Percentiles rank a stretch among this genome's conserved stretches.
Evolutionary conservation across 2,888 invertebrate genomes (phyloP).

Genomic region (Caenorhabditis sp.): DNA sequence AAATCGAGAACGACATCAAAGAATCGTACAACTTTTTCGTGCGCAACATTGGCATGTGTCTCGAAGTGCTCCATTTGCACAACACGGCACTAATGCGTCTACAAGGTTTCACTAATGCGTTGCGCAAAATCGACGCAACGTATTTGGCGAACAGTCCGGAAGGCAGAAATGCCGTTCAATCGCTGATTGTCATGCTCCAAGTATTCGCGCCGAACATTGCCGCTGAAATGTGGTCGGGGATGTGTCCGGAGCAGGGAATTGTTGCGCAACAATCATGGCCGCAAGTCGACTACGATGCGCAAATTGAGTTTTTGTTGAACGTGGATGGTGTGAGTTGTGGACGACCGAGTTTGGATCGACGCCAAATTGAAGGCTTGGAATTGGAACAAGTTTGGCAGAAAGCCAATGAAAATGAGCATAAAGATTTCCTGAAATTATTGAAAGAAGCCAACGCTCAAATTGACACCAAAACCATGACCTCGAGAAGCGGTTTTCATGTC

Average conservation of each 20-base stretch:
- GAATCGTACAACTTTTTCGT: conserved; percentile 66
- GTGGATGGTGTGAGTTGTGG: conserved; percentile 58
- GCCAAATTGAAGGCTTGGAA: conserved; percentile 40
- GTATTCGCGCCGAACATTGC: conserved; percentile 36
- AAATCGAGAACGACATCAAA: conserved; percentile 41
- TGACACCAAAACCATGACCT: conserved; percentile 8
- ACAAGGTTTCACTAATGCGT: conserved; percentile 58
- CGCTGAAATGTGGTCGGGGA: conserved; percentile 28
- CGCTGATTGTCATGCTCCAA: conserved; percentile 67
- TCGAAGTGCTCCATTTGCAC: conserved; percentile 65
- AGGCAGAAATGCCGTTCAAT: conserved; percentile 60
- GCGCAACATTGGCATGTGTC: conserved; percentile 58
- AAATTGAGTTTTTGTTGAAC: conserved; percentile 59
- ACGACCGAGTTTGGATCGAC: conserved; percentile 44
- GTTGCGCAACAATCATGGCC: conserved; percentile 60
- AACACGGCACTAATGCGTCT: conserved; percentile 63
- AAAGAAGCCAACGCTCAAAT: conserved; percentile 27
- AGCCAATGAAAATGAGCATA: conserved; percentile 31
- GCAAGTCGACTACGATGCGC: conserved; percentile 54
- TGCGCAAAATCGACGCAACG: conserved; percentile 60
- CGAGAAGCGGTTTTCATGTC: conserved; percentile 47
- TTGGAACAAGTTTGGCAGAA: conserved; percentile 31
- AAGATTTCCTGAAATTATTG: conserved; percentile 30
- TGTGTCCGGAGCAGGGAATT: neutral
- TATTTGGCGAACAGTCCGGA: conserved; percentile 55